Percentiles rank a stretch among this genome's conserved stretches.
Evolutionary conservation across 1,140 invertebrate genomes (phyloP).

Genomic region (Acyrthosiphon pisum): DNA sequence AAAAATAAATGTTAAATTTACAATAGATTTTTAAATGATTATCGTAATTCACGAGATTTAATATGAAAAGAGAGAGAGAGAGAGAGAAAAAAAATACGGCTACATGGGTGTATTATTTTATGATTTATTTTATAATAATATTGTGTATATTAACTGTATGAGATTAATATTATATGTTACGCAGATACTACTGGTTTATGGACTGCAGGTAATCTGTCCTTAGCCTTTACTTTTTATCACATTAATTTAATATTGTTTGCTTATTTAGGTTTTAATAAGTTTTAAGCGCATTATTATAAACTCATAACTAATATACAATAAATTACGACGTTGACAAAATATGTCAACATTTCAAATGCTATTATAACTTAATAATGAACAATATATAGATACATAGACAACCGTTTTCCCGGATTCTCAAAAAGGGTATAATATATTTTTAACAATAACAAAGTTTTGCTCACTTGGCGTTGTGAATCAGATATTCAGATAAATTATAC

Average conservation of each 20-base stretch:
- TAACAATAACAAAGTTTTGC: background rate
- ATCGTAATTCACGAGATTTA: background rate
- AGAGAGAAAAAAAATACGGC: background rate
- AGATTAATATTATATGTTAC: background rate
- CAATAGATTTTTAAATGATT: slow-evolving; percentile 13
- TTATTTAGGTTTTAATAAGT: background rate
- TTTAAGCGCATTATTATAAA: background rate
- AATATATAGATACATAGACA: background rate
- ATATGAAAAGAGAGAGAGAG: background rate
- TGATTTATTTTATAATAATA: background rate
- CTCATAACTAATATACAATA: background rate
- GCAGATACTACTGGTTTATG: background rate
- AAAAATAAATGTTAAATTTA: slow-evolving; percentile 19
- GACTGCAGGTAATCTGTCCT: background rate
- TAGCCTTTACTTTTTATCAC: background rate
- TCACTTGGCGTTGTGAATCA: background rate
- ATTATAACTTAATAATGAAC: background rate
- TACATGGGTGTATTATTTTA: background rate
- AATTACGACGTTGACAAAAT: background rate
- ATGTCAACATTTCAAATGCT: background rate
- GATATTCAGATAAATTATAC: background rate
- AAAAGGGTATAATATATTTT: background rate
- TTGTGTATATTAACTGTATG: background rate
- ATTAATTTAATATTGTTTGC: background rate
- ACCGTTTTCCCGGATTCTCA: background rate